These are phyloP conservation scores for Amazona finschi DNA, from an alignment of 2,797 vertebrate species.

Conservation along the genomic window DNA sequence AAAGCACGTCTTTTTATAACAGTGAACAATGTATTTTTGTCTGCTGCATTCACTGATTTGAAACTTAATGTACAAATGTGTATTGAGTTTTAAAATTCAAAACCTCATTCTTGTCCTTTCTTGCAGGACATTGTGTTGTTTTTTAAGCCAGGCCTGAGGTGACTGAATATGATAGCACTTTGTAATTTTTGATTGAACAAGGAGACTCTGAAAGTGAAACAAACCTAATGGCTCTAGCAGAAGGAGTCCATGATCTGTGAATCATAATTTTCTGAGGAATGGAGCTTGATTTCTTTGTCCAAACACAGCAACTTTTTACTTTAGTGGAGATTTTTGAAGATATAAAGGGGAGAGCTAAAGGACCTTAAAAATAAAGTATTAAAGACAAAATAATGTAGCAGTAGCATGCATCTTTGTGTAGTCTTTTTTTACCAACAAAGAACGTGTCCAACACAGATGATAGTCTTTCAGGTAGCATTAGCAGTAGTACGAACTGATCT, in stretches of 20 bases:
- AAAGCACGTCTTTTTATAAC: background rate
- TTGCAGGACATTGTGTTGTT: background rate
- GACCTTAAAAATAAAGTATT: background rate
- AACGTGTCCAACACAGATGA: fast-evolving
- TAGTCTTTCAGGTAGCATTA: background rate
- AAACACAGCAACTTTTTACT: background rate
- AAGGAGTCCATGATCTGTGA: background rate
- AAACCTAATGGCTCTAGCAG: background rate
- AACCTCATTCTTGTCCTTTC: background rate
- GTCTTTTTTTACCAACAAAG: background rate
- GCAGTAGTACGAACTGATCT: background rate
- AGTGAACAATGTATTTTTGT: background rate
- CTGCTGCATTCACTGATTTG: background rate
- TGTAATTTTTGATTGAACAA: background rate
- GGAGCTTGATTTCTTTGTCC: background rate
- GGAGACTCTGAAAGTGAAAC: background rate
- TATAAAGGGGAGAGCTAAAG: background rate
- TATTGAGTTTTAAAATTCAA: background rate
- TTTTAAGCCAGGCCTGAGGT: background rate
- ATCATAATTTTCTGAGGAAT: background rate
- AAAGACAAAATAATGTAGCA: background rate
- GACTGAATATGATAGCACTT: background rate
- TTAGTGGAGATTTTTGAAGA: background rate
- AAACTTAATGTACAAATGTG: background rate
- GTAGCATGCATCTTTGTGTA: background rate